Conservation (phyloP, 2,113 vertebrate genomes). For the Eudyptes chrysolophus region DNA sequence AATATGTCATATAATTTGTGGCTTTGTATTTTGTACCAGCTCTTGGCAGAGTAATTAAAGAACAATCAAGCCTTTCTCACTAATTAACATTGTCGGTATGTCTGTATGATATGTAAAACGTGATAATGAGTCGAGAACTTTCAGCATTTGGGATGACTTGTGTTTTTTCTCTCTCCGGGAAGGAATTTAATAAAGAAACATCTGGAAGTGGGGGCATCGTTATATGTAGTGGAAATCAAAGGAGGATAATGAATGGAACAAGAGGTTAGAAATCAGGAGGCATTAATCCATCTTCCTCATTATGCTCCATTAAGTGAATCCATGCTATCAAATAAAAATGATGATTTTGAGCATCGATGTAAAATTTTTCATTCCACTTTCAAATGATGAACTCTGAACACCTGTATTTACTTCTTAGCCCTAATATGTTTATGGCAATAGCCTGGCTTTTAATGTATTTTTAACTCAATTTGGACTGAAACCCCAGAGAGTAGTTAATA, state of each 20-base stretch:
- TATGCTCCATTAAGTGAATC: neutral
- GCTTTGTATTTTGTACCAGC: neutral
- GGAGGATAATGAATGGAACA: neutral
- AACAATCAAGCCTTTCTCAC: constrained; percentile 11
- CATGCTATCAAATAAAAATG: neutral
- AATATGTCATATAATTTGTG: neutral
- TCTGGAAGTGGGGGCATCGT: neutral
- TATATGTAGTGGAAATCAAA: constrained; percentile 4
- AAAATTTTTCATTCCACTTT: neutral
- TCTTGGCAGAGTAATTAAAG: constrained; percentile 15
- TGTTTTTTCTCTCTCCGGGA: neutral
- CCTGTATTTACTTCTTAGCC: neutral
- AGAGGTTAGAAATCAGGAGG: neutral
- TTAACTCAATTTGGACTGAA: neutral
- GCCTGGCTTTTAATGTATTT: neutral
- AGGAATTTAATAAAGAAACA: neutral
- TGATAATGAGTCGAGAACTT: neutral
- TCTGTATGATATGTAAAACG: neutral
- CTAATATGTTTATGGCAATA: neutral
- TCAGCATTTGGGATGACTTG: neutral
- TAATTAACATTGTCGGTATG: neutral
- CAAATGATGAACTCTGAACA: neutral
- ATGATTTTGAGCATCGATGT: accelerated
- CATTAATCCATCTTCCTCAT: neutral
- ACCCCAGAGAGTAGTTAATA: neutral